Evolutionary conservation across 1,140 invertebrate genomes (phyloP).

Genomic region (Stratiolaelaps scimitus): DNA sequence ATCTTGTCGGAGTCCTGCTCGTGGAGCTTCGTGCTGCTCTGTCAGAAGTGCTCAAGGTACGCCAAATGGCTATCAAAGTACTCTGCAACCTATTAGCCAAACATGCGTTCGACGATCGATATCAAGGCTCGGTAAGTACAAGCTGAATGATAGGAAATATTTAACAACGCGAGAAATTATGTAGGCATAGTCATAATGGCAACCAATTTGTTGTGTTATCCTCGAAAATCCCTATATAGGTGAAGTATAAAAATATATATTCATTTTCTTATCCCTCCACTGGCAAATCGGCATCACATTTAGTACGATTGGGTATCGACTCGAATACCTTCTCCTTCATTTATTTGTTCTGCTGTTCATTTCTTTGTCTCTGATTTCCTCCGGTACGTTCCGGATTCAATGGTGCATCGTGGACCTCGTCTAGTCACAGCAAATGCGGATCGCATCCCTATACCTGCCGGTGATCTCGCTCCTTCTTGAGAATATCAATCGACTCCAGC

Average conservation of each 20-base stretch:
- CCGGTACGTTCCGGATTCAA: no score
- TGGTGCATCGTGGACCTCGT: constrained; percentile 31
- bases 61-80: constrained; percentile 60
- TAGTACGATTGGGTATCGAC: no score
- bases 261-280: no score
- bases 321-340: constrained; percentile 23
- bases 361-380: no score
- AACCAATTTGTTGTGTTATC: constrained; percentile 2
- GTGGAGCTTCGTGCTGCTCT: constrained; percentile 59
- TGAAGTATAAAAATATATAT: no score
- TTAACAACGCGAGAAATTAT: not conserved
- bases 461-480: constrained; percentile 73
- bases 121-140: constrained; percentile 47
- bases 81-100: constrained; percentile 76
- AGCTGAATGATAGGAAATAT: not conserved
- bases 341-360: no score
- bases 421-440: constrained; percentile 63
- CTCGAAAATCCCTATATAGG: no score
- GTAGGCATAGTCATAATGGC: not conserved
- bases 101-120: constrained; percentile 83
- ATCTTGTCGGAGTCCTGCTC: constrained; percentile 64
- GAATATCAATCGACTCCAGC: constrained; percentile 53
- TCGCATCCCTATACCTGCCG: constrained; percentile 77
- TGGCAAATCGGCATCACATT: no score
- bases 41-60: constrained; percentile 63